A percentile compares a stretch with the other conserved stretches of the same genome.
phyloP scores from a whole-genome alignment of 2,888 invertebrate genomes.

The Nephrotoma appendiculata region DNA sequence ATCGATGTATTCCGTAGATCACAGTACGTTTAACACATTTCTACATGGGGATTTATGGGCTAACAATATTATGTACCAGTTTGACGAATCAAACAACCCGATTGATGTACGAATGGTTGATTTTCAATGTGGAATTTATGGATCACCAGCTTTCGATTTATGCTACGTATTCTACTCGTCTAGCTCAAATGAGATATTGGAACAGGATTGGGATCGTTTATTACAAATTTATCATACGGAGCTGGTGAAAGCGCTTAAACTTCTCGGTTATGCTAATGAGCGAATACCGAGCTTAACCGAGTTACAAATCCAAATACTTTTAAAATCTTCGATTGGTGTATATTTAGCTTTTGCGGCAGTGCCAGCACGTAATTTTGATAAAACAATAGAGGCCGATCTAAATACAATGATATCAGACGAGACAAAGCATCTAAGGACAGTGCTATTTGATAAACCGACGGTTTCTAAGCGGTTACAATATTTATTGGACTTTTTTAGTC shows the following conservation, averaged over 20 bases:
- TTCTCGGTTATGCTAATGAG: not conserved
- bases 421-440: not conserved
- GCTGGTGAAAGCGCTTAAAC: not conserved
- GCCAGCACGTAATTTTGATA: not conserved
- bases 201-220: not conserved
- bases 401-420: not conserved
- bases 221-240: not conserved
- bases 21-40: not conserved
- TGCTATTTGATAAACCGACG: not conserved
- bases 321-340: not conserved
- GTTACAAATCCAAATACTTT: not conserved
- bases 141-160: not conserved
- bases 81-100: slow-evolving; percentile 18
- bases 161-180: not conserved
- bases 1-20: not conserved
- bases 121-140: not conserved
- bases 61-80: slow-evolving; percentile 29
- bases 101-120: slow-evolving; percentile 19
- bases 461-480: not conserved
- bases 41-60: slow-evolving; percentile 31
- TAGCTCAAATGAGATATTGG: not conserved
- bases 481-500: not conserved
- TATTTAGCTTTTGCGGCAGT: not conserved
- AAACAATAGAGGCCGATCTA: not conserved
- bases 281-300: not conserved